Evolutionary conservation across 1,140 invertebrate genomes (phyloP).

Genomic region (Brachionus plicatilis): DNA sequence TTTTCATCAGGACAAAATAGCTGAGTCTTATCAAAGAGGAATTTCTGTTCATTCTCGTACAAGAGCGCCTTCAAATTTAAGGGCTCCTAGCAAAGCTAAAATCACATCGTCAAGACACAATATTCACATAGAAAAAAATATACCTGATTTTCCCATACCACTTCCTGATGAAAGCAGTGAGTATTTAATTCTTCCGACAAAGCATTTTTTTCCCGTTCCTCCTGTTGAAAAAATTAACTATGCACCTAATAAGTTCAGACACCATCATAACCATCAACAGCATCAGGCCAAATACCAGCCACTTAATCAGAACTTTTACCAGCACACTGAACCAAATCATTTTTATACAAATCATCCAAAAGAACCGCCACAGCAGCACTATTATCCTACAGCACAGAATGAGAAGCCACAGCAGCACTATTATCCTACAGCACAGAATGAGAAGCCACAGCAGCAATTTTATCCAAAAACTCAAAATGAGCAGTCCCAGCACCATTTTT

Average conservation of each 20-base stretch:
- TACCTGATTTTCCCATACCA: not conserved
- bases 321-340: not conserved
- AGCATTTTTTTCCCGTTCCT: not conserved
- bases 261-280: not conserved
- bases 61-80: not conserved
- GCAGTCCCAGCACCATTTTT: not conserved
- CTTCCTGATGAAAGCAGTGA: conserved; percentile 19
- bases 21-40: not conserved
- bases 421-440: not conserved
- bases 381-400: not conserved
- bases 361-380: not conserved
- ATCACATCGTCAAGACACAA: not conserved
- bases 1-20: conserved; percentile 5
- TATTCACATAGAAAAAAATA: not conserved
- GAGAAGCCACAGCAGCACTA: not conserved
- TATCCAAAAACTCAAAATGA: not conserved
- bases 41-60: not conserved
- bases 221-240: not conserved
- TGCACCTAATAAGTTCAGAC: not conserved
- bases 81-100: not conserved
- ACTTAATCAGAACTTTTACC: not conserved
- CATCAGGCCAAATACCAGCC: not conserved
- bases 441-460: not conserved
- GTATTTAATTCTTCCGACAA: not conserved
- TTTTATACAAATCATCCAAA: not conserved